Evolutionary conservation across 1,140 invertebrate genomes (phyloP), one percentile per base, ranked within the genome.

Genomic region (Steinernema khuongi): DNA sequence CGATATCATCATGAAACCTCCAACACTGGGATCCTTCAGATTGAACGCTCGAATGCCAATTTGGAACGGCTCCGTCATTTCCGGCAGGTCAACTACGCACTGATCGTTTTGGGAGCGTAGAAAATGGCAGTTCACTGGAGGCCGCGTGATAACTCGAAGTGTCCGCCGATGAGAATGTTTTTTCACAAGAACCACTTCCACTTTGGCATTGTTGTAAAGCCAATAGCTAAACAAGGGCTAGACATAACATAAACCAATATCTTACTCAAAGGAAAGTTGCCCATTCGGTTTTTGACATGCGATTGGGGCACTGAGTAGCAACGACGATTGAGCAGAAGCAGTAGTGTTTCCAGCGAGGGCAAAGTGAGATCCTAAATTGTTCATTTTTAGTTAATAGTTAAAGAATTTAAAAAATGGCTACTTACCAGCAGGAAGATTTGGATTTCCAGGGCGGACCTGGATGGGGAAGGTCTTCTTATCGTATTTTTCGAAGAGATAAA

Each of bases 261-360:
- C 0, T 60, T 1, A 78, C 77, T 69, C 70, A 32, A 78, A 78
- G 1, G 77, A 67, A 2, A 78, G 36, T 17, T 71, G 70, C 1
- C 72, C 72, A n/a, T 44, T 31, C 50, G 75, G 75, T 36, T 77
- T 73, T 71, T 78, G 77, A 36, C 77, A 78, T 0, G 77, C 76
- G 68, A 78, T 71, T 26, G 77, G 77, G 17, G 77, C 77, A 68
- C 70, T 70, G 43, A 71, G 43, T 2, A 77, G 29, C 0, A 78
- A 71, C 31, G 77, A 76, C 17, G 77, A 79, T 19, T 78, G 36
- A 11, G 75, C 28, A 28, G 26, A 22, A 31, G 41, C 68, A 4
- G 77, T 77, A 14, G 77, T 78, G 50, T 78, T 78, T 68, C 77
- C 77, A 72, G 77, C 76, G 18, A 78, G 33, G 18, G 78, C 68